phyloP scores from a whole-genome alignment of 2,797 vertebrate genomes.

The Pachyuromys duprasi region DNA sequence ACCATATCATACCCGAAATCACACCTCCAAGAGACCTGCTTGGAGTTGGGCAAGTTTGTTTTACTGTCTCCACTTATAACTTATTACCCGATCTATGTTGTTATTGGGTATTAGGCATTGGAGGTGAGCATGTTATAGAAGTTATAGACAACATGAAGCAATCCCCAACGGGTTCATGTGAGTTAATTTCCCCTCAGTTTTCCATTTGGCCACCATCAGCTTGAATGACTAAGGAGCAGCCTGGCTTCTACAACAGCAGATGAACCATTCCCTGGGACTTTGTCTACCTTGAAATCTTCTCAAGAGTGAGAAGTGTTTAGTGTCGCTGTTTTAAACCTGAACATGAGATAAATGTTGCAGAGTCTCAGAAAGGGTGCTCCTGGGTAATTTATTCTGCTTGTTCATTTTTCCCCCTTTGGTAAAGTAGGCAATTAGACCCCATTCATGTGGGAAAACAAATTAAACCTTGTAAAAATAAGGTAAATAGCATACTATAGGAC shows the following conservation, averaged over 20 bases:
- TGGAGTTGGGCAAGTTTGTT: neutral
- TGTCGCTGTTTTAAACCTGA: slow-evolving; percentile 39
- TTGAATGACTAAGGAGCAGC: neutral
- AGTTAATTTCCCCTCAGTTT: neutral
- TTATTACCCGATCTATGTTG: neutral
- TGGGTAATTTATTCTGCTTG: slow-evolving; percentile 34
- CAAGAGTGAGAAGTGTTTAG: neutral
- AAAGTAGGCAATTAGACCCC: slow-evolving; percentile 27
- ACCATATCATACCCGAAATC: neutral
- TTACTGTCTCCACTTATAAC: neutral
- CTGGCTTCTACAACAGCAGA: neutral
- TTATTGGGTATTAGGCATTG: neutral
- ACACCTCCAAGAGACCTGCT: neutral
- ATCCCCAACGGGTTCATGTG: neutral
- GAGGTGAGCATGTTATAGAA: neutral
- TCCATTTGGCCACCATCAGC: neutral
- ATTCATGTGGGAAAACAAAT: slow-evolving; percentile 12
- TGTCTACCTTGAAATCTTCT: neutral
- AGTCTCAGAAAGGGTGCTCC: neutral
- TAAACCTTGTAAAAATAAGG: slow-evolving; percentile 43
- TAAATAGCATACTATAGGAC: neutral
- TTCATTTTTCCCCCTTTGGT: neutral
- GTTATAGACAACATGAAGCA: neutral
- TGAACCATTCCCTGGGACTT: neutral
- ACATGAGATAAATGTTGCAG: neutral